A percentile compares a stretch with the other conserved stretches of the same genome.
These are phyloP conservation scores for Zeuzera pyrina DNA, from an alignment of 2,888 invertebrate genomes.

Conservation along the genomic window DNA sequence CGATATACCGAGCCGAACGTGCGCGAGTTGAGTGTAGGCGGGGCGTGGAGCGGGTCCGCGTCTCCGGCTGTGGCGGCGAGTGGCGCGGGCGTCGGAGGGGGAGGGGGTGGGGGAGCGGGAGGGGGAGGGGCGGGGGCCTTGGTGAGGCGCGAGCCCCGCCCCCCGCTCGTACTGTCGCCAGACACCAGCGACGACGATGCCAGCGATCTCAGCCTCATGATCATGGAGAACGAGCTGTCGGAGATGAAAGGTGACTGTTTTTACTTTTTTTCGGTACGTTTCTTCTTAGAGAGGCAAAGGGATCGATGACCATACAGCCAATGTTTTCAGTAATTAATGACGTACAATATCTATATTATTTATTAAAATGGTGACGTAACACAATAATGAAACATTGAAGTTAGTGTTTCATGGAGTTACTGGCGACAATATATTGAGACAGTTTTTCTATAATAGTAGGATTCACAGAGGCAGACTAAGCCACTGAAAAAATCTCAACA, in stretches of 20 bases:
- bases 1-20: constrained; percentile 74
- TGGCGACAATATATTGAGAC: too few relatives aligned
- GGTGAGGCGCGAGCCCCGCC: constrained; percentile 1
- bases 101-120: constrained; percentile 44
- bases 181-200: constrained; percentile 95
- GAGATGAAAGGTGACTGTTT: constrained; percentile 60
- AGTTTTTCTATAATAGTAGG: too few relatives aligned
- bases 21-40: constrained; percentile 44
- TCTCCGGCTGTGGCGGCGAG: constrained; percentile 29
- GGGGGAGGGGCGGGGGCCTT: constrained; percentile 1
- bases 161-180: constrained; percentile 89
- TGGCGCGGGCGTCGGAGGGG: constrained; percentile 31
- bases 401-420: too few relatives aligned
- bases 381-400: too few relatives aligned
- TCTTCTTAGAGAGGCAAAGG: too few relatives aligned
- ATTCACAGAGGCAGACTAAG: too few relatives aligned
- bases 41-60: constrained; percentile 55
- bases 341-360: too few relatives aligned
- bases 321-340: too few relatives aligned
- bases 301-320: too few relatives aligned
- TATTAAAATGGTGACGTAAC: too few relatives aligned
- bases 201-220: constrained; percentile 85
- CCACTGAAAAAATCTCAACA: too few relatives aligned
- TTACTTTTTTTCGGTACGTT: too few relatives aligned
- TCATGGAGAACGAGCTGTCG: constrained; percentile 77